These are phyloP conservation scores for Apamea crenata DNA, from an alignment of 2,888 invertebrate species.

Conservation along the genomic window DNA sequence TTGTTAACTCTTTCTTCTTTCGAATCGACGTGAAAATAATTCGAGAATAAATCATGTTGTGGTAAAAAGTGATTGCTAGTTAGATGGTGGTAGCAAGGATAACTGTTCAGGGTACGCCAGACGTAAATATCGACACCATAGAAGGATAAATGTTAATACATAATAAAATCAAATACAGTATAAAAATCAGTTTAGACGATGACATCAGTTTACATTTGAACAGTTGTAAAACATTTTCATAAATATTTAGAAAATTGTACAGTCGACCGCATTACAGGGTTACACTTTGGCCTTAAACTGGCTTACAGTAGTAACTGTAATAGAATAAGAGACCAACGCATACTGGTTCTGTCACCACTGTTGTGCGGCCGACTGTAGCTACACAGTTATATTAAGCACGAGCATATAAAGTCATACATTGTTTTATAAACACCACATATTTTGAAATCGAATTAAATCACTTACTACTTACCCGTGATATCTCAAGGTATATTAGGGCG, in stretches of 20 bases:
- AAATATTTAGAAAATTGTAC: not conserved
- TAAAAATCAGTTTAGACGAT: not conserved
- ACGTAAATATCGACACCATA: not conserved
- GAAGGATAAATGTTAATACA: not conserved
- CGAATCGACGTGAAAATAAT: not conserved
- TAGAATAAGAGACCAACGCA: not conserved
- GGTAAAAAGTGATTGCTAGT: not conserved
- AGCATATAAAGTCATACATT: not conserved
- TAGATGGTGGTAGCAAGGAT: not conserved
- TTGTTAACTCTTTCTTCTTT: not conserved
- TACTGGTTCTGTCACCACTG: not conserved
- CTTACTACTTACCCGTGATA: constrained; percentile 6
- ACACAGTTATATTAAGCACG: not conserved
- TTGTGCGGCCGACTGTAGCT: not conserved
- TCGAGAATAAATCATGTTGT: not conserved
- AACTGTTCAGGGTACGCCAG: not conserved
- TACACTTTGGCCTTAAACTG: not conserved
- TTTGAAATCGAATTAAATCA: not conserved
- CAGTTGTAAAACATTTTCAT: not conserved
- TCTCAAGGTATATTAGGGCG: not conserved
- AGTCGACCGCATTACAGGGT: not conserved
- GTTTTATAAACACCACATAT: not conserved
- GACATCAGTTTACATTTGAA: not conserved
- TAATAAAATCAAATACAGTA: no score
- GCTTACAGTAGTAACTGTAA: not conserved